Conservation (phyloP, 2,113 vertebrate species). For the Plectropomus leopardus region DNA sequence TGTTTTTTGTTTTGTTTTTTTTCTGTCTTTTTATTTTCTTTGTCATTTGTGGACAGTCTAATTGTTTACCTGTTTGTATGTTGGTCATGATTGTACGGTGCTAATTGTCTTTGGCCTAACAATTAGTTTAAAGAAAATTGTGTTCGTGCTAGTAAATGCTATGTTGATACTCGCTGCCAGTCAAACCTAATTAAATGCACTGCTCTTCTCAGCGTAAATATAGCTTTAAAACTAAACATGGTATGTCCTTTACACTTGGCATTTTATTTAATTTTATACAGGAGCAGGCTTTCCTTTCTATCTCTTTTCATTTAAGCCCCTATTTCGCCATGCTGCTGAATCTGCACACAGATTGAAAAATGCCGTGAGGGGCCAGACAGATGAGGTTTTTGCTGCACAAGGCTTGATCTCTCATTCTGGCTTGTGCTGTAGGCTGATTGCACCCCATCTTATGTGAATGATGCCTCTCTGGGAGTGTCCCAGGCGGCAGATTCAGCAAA, state of each 20-base stretch:
- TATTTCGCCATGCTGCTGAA: slow-evolving; percentile 60
- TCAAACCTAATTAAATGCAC: slow-evolving; percentile 61
- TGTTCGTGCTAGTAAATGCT: slow-evolving; percentile 45
- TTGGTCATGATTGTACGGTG: no score
- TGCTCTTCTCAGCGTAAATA: slow-evolving; percentile 58
- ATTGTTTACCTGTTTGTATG: no score
- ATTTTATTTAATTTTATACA: slow-evolving; percentile 45
- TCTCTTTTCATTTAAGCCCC: slow-evolving; percentile 65
- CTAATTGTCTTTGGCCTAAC: no score
- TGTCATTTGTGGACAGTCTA: no score
- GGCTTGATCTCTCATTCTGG: slow-evolving; percentile 72
- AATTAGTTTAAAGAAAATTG: not conserved
- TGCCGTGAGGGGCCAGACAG: slow-evolving; percentile 64
- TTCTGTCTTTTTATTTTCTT: no score
- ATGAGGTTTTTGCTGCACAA: slow-evolving; percentile 62
- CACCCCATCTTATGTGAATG: slow-evolving; percentile 65
- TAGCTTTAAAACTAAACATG: slow-evolving; percentile 53
- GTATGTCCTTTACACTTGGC: slow-evolving; percentile 40
- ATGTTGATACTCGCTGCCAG: slow-evolving; percentile 39
- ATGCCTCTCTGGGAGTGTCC: slow-evolving; percentile 63
- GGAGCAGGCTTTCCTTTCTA: slow-evolving; percentile 40
- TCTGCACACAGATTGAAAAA: slow-evolving; percentile 71
- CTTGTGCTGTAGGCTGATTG: slow-evolving; percentile 65
- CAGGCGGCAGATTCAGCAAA: slow-evolving; percentile 60
- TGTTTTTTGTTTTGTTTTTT: no score